A percentile compares a stretch with the other conserved stretches of the same genome.
Conservation (phyloP, 2,113 vertebrate genomes). For the Pedionomus torquatus region DNA sequence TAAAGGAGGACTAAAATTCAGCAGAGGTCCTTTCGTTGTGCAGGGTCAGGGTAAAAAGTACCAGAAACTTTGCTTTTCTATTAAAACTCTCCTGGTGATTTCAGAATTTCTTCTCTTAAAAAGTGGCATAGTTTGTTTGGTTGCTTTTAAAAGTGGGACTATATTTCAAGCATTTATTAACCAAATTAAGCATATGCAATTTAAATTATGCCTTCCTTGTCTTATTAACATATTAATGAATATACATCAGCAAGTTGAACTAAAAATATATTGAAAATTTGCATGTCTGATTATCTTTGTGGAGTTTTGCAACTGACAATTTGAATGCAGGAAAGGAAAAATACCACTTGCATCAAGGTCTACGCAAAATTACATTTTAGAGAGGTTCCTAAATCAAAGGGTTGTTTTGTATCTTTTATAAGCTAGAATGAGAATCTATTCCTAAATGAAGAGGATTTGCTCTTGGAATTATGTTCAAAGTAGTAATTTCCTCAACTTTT, state of each 20-base stretch:
- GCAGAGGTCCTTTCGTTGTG: not conserved
- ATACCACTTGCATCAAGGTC: not conserved
- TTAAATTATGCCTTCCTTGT: not conserved
- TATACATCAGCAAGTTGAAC: not conserved
- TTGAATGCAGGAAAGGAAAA: not conserved
- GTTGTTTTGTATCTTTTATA: not conserved
- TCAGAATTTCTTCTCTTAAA: not conserved
- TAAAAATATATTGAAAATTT: conserved; percentile 44
- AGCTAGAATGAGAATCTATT: not conserved
- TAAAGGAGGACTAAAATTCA: not conserved
- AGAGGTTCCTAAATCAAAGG: conserved; percentile 22
- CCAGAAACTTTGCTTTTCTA: not conserved
- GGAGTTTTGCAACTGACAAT: conserved; percentile 4
- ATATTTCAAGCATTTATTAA: conserved; percentile 29
- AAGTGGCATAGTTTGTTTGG: not conserved
- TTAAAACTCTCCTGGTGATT: not conserved
- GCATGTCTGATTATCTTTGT: conserved; percentile 43
- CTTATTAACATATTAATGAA: conserved; percentile 57
- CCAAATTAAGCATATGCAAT: conserved; percentile 32
- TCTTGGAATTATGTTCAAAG: not conserved
- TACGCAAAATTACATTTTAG: conserved; percentile 6
- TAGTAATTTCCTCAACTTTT: not conserved
- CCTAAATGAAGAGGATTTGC: not conserved
- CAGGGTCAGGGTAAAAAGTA: not conserved
- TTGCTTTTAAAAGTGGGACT: not conserved